phyloP scores from a whole-genome alignment of 2,113 vertebrate species.

The Elanoides forficatus region DNA sequence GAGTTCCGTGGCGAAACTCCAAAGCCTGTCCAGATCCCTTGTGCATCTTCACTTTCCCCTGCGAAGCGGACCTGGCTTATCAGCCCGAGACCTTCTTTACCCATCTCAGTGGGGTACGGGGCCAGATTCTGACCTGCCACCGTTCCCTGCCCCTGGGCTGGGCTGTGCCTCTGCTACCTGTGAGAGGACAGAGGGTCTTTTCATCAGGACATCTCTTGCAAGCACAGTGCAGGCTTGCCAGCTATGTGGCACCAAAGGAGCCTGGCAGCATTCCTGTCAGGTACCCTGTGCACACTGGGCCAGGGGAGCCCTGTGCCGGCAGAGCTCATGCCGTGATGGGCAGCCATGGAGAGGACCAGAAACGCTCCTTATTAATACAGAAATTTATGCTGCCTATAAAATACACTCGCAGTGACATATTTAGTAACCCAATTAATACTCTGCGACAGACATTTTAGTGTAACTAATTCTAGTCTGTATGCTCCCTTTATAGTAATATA shows the following conservation, averaged over 20 bases:
- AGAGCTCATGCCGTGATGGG: accelerated
- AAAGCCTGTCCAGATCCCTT: not conserved
- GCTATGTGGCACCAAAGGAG: not conserved
- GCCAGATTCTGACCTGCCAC: not conserved
- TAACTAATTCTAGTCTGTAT: constrained; percentile 25
- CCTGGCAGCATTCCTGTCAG: not conserved
- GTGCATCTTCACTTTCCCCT: not conserved
- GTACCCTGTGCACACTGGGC: accelerated
- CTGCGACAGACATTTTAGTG: not conserved
- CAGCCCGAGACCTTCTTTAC: not conserved
- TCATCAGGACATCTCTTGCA: not conserved
- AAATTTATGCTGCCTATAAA: constrained; percentile 42
- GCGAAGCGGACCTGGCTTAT: not conserved
- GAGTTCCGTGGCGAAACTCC: accelerated
- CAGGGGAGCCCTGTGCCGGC: not conserved
- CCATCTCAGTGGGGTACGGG: accelerated
- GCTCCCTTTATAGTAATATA: not conserved
- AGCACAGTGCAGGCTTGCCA: accelerated
- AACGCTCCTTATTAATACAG: not conserved
- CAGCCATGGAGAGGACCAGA: not conserved
- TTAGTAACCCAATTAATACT: constrained; percentile 58
- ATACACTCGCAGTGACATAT: not conserved
- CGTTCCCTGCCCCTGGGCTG: accelerated
- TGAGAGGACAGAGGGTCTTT: not conserved
- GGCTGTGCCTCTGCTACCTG: not conserved